Conservation (phyloP, 2,888 invertebrate species). For the Lepidonotus clava region DNA sequence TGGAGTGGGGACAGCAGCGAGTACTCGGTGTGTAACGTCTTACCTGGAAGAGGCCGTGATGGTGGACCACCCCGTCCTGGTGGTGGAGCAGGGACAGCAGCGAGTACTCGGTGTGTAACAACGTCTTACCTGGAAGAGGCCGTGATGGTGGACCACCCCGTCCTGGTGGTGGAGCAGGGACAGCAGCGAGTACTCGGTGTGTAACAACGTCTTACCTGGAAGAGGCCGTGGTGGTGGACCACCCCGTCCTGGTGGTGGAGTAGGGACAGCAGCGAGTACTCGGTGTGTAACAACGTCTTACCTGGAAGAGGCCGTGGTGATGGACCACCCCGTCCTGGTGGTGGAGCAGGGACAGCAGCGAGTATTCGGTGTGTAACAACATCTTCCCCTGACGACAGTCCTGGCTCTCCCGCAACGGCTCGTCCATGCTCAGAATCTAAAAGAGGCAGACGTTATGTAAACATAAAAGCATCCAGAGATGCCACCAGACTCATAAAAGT, state of each 20-base stretch:
- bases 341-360: slow-evolving; percentile 86
- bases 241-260: too few species aligned
- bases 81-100: slow-evolving; percentile 86
- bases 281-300: too few species aligned
- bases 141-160: too few species aligned
- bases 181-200: too few species aligned
- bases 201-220: too few species aligned
- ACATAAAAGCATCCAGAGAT: not conserved
- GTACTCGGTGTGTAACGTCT: too few species aligned
- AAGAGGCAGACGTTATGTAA: not conserved
- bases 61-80: slow-evolving; percentile 88
- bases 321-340: slow-evolving; percentile 88
- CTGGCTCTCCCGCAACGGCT: slow-evolving; percentile 83
- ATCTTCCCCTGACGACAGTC: slow-evolving; percentile 90
- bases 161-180: too few species aligned
- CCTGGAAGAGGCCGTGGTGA: slow-evolving; percentile 89
- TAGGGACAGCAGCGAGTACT: too few species aligned
- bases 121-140: slow-evolving; percentile 91
- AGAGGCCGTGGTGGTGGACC: too few species aligned
- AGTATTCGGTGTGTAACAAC: slow-evolving; percentile 89
- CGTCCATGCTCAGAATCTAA: slow-evolving; percentile 75
- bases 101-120: slow-evolving; percentile 89
- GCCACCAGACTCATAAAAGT: not conserved
- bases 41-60: slow-evolving; percentile 89
- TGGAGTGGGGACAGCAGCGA: too few species aligned